Evolutionary conservation across 2,113 vertebrate species (phyloP).

Genomic region (Electrona antarctica): DNA sequence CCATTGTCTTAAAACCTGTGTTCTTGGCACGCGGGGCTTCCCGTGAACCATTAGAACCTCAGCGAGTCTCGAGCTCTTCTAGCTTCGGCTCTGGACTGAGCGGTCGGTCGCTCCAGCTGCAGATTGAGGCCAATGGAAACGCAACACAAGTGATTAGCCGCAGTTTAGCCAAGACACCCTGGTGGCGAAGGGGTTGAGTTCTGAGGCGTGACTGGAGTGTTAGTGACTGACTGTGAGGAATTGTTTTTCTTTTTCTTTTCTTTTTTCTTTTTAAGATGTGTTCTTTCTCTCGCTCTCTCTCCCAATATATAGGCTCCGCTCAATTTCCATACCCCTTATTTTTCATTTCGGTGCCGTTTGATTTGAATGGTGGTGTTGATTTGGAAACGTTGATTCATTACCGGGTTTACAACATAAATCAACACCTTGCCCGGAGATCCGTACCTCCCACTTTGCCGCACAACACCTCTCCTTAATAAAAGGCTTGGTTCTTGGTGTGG

Average conservation of each 20-base stretch:
- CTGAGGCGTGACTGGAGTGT: slow-evolving; percentile 56
- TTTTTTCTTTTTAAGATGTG: too few species aligned
- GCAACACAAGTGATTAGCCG: slow-evolving; percentile 60
- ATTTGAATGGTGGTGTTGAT: slow-evolving; percentile 46
- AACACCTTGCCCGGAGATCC: slow-evolving; percentile 27
- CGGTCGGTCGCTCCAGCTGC: slow-evolving; percentile 15
- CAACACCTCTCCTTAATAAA: slow-evolving; percentile 4
- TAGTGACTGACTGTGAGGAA: slow-evolving; percentile 55
- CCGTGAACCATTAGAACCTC: slow-evolving; percentile 43
- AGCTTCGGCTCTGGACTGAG: too few species aligned
- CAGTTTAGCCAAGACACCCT: slow-evolving; percentile 47
- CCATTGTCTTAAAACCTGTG: neutral
- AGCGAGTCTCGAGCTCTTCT: slow-evolving; percentile 16
- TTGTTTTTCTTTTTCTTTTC: slow-evolving; percentile 32
- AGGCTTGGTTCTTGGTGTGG: slow-evolving; percentile 2
- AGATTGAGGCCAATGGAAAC: slow-evolving; percentile 57
- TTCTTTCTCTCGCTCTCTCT: neutral
- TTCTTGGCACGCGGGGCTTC: slow-evolving; percentile 39
- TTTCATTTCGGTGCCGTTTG: slow-evolving; percentile 49
- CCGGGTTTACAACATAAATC: slow-evolving; percentile 43
- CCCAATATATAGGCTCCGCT: slow-evolving; percentile 45
- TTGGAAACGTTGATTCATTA: slow-evolving; percentile 71
- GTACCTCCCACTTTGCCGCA: slow-evolving; percentile 20
- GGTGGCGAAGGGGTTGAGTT: slow-evolving; percentile 40
- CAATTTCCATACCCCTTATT: slow-evolving; percentile 55